These are phyloP conservation scores for Oncorhynchus nerka DNA, from an alignment of 2,113 vertebrate species.

Conservation along the genomic window DNA sequence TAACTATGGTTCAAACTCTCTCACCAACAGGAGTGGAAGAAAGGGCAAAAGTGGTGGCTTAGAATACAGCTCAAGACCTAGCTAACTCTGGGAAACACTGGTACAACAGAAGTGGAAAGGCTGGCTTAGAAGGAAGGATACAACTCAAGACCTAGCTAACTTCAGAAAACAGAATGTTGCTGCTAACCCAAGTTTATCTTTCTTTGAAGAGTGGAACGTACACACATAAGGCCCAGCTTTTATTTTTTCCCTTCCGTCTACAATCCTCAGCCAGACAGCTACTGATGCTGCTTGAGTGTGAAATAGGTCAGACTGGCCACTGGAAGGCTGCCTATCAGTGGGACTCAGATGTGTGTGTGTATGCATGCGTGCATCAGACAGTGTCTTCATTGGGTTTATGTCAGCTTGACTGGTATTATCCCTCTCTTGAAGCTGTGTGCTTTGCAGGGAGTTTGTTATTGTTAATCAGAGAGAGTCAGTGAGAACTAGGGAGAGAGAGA, in stretches of 20 bases:
- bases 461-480: constrained; percentile 1
- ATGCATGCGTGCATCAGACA: too few relatives aligned
- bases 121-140: background rate
- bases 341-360: constrained; percentile 40
- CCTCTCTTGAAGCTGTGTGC: constrained; percentile 12
- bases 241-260: background rate
- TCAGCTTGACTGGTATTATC: constrained; percentile 14
- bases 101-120: background rate
- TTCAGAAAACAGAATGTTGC: too few relatives aligned
- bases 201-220: background rate
- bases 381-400: constrained; percentile 2
- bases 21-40: constrained; percentile 9
- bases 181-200: too few relatives aligned
- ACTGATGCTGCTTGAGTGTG: constrained; percentile 32
- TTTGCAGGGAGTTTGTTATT: constrained; percentile 14
- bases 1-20: constrained; percentile 44
- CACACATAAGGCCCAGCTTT: background rate
- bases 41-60: constrained; percentile 4
- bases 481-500: too few relatives aligned
- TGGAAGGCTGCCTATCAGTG: constrained; percentile 62
- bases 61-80: background rate
- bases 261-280: background rate
- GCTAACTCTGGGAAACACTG: background rate
- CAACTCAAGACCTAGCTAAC: background rate
- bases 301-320: constrained; percentile 46